These are phyloP conservation scores for Nephrotoma flavescens DNA, from an alignment of 2,888 invertebrate species.

Conservation along the genomic window DNA sequence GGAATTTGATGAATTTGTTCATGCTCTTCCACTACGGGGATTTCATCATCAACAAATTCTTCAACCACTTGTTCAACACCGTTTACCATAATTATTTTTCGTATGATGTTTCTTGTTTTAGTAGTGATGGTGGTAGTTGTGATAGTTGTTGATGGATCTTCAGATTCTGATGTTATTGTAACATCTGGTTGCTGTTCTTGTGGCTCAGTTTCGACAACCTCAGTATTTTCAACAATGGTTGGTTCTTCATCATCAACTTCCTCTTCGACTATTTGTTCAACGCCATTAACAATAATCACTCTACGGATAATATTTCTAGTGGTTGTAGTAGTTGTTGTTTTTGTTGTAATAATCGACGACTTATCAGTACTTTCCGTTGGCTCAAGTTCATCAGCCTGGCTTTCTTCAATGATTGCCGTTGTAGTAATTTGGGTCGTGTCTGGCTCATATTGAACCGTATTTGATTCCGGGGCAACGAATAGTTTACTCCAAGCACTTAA, in stretches of 20 bases:
- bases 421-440: background rate
- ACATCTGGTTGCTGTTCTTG: background rate
- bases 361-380: background rate
- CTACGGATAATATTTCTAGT: conserved; percentile 60
- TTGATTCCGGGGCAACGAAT: background rate
- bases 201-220: background rate
- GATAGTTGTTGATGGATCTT: conserved; percentile 4
- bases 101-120: conserved; percentile 58
- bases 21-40: background rate
- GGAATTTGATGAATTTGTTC: background rate
- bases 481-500: background rate
- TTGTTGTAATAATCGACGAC: background rate
- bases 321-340: conserved; percentile 38
- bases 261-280: conserved; percentile 72
- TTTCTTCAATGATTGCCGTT: background rate
- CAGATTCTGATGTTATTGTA: background rate
- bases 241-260: conserved; percentile 44
- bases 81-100: conserved; percentile 61
- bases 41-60: conserved; percentile 54
- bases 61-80: conserved; percentile 74
- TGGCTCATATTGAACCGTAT: background rate
- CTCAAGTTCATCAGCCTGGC: background rate
- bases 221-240: background rate
- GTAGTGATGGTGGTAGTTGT: conserved; percentile 36
- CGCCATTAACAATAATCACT: conserved; percentile 65